Percentiles rank a stretch among this genome's conserved stretches.
Conservation (phyloP, 2,113 vertebrate genomes). For the Ciconia boyciana region DNA sequence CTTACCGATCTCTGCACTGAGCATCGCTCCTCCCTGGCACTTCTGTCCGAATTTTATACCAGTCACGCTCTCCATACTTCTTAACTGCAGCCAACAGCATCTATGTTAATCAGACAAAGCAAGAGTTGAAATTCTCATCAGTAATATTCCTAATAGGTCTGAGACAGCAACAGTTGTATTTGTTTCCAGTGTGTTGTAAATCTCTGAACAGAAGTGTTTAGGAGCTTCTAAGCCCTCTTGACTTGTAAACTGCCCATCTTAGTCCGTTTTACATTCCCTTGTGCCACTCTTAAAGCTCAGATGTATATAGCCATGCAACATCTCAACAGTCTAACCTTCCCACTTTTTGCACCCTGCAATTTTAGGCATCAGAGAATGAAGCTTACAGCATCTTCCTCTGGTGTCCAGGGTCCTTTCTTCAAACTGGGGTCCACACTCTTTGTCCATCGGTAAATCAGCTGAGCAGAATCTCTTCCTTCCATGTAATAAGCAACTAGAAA, state of each 20-base stretch:
- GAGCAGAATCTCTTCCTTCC: constrained; percentile 85
- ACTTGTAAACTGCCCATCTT: not conserved
- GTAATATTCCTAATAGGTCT: not conserved
- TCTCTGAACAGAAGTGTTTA: not conserved
- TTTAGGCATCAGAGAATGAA: not conserved
- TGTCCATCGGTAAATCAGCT: constrained; percentile 90
- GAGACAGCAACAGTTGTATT: not conserved
- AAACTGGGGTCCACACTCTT: constrained; percentile 85
- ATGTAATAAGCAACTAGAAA: constrained; percentile 92
- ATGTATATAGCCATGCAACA: not conserved
- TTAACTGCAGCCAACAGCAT: constrained; percentile 82
- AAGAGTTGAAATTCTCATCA: not conserved
- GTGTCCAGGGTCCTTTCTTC: constrained; percentile 84
- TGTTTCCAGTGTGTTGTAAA: not conserved
- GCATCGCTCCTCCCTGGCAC: constrained; percentile 87
- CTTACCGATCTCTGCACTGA: constrained; percentile 89
- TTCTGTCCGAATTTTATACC: constrained; percentile 87
- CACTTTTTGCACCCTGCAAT: not conserved
- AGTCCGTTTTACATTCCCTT: too few relatives aligned
- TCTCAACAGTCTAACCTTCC: not conserved
- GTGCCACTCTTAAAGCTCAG: not conserved
- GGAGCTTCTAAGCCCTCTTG: not conserved
- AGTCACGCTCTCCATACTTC: constrained; percentile 78
- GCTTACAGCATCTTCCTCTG: constrained; percentile 85
- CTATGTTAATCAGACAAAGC: constrained; percentile 52